phyloP scores from a whole-genome alignment of 1,140 invertebrate genomes.

The Hylaeus volcanicus region DNA sequence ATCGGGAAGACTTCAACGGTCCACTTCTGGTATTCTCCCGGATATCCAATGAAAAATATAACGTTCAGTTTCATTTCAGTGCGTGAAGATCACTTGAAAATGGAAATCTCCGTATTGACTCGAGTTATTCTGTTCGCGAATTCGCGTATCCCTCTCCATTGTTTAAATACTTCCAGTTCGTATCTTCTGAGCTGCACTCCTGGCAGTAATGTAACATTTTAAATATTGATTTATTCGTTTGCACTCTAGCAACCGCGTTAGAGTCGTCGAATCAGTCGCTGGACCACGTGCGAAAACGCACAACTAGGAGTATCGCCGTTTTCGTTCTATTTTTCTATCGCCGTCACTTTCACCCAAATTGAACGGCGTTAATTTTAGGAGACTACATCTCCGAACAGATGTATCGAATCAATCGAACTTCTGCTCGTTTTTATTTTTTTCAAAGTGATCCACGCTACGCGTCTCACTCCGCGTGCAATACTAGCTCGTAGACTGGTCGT shows the following conservation, averaged over 20 bases:
- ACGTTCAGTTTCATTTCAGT: no score
- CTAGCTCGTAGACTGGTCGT: no score
- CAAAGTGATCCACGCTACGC: slow-evolving; percentile 8
- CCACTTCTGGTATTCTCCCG: no score
- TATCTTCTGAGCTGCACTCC: neutral
- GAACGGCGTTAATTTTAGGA: no score
- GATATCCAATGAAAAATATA: no score
- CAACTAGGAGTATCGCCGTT: no score
- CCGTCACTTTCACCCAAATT: no score
- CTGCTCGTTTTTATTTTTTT: neutral
- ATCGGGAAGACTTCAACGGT: no score
- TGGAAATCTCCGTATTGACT: no score
- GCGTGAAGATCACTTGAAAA: no score
- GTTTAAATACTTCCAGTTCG: neutral
- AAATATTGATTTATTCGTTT: neutral
- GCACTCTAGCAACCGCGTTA: no score
- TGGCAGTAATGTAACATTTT: neutral
- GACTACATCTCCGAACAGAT: neutral
- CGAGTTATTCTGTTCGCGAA: neutral
- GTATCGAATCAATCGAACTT: neutral
- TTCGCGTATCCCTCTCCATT: neutral
- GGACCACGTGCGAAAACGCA: neutral
- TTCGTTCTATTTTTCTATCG: no score
- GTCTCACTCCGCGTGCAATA: neutral
- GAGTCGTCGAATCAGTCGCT: neutral